Conservation (phyloP, 2,888 invertebrate species). For the Morpho helenor region DNA sequence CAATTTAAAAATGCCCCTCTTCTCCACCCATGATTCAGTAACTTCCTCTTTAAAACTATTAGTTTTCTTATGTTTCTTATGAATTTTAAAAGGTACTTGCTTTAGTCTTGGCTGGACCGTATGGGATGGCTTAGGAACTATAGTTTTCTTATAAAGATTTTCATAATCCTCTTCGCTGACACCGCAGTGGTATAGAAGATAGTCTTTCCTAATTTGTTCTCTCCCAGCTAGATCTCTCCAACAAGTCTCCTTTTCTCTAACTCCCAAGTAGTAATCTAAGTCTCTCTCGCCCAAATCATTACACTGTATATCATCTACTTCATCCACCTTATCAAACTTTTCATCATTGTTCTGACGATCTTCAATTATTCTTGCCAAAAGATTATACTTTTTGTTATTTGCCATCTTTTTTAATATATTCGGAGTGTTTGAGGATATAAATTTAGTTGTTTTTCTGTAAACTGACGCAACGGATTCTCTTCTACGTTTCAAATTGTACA, state of each 20-base stretch:
- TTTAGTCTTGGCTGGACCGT: slow-evolving; percentile 51
- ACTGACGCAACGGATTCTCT: slow-evolving; percentile 66
- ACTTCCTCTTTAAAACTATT: slow-evolving; percentile 42
- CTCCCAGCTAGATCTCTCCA: slow-evolving; percentile 65
- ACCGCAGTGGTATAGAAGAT: slow-evolving; percentile 64
- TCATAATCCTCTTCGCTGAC: slow-evolving; percentile 65
- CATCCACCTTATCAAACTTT: slow-evolving; percentile 12
- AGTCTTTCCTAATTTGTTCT: slow-evolving; percentile 67
- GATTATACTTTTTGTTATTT: slow-evolving; percentile 48
- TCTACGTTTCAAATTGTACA: slow-evolving; percentile 50
- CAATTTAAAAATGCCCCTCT: slow-evolving; percentile 57
- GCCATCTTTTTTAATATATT: slow-evolving; percentile 59
- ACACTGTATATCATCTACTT: slow-evolving; percentile 35
- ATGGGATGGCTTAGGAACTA: slow-evolving; percentile 39
- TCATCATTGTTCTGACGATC: slow-evolving; percentile 35
- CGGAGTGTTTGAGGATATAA: slow-evolving; percentile 55
- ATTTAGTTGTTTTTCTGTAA: slow-evolving; percentile 68
- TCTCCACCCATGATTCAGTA: slow-evolving; percentile 61
- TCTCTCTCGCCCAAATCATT: slow-evolving; percentile 60
- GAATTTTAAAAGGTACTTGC: slow-evolving; percentile 71
- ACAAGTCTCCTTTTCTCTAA: slow-evolving; percentile 57
- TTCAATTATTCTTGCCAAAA: slow-evolving; percentile 44
- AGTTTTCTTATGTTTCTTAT: slow-evolving; percentile 44
- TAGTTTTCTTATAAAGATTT: slow-evolving; percentile 41
- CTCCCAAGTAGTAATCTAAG: slow-evolving; percentile 65